Percentiles rank a stretch among this genome's conserved stretches.
Conservation (phyloP, 2,113 vertebrate genomes). For the Toxotes jaculatrix region DNA sequence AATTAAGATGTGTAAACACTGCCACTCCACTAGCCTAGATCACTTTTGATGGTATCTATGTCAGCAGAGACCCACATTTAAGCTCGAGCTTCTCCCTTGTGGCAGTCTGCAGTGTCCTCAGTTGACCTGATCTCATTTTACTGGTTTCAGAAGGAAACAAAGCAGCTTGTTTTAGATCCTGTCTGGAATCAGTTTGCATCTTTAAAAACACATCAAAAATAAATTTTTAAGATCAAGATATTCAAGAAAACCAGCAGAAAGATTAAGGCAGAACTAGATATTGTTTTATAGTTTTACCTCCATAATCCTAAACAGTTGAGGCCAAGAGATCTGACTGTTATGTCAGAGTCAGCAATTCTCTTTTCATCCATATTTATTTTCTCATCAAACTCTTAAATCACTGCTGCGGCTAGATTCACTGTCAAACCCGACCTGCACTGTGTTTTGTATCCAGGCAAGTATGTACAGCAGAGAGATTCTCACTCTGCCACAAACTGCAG, state of each 20-base stretch:
- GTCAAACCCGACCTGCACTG: not conserved
- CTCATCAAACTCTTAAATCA: not conserved
- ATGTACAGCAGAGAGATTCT: not conserved
- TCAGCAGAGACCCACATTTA: conserved; percentile 36
- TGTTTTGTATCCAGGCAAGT: not conserved
- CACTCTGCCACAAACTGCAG: not conserved
- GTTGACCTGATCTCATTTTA: conserved; percentile 30
- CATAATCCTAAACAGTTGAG: not conserved
- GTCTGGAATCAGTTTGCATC: not conserved
- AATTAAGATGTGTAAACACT: not conserved
- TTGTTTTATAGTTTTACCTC: not conserved
- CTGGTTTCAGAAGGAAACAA: not conserved
- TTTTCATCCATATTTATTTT: not conserved
- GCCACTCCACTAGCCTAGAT: not conserved
- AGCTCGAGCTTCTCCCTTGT: not conserved
- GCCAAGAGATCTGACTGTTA: not conserved
- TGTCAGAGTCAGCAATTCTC: not conserved
- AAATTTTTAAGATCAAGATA: not conserved
- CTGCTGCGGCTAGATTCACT: not conserved
- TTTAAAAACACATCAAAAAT: not conserved
- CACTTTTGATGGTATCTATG: conserved; percentile 34
- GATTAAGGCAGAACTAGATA: not conserved
- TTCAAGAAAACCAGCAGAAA: not conserved
- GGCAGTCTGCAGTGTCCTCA: conserved; percentile 1
- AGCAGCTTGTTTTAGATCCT: not conserved